Evolutionary conservation across 2,888 invertebrate genomes (phyloP).

Genomic region (Scaptomyza parva): DNA sequence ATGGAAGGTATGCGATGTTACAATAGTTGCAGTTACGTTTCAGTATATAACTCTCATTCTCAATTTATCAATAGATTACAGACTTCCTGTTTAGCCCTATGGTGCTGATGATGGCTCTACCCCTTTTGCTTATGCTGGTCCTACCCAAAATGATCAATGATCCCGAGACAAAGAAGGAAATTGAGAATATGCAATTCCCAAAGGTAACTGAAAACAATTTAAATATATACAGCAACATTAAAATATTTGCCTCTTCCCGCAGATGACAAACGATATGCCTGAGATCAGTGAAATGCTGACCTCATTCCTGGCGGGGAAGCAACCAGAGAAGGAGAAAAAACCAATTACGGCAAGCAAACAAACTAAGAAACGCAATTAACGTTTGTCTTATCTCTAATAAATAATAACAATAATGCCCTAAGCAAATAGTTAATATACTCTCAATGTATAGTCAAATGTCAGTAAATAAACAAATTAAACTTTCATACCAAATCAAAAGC

Average conservation of each 20-base stretch:
- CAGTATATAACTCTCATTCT: neutral
- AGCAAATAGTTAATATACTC: constrained; percentile 31
- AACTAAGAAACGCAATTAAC: constrained; percentile 84
- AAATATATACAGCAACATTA: neutral
- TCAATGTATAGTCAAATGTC: constrained; percentile 50
- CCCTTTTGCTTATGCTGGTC: constrained; percentile 94
- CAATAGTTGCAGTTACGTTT: neutral
- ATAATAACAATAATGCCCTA: constrained; percentile 38
- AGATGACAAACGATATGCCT: constrained; percentile 94
- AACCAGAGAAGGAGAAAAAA: constrained; percentile 84
- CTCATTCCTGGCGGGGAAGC: constrained; percentile 91
- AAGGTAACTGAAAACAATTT: constrained; percentile 68
- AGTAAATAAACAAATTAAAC: constrained; percentile 38
- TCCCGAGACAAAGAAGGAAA: constrained; percentile 97
- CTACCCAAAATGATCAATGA: constrained; percentile 99
- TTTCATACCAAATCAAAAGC: constrained; percentile 39
- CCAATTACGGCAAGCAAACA: constrained; percentile 79
- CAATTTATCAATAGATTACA: constrained; percentile 86
- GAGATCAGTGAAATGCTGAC: constrained; percentile 98
- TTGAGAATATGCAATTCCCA: constrained; percentile 92
- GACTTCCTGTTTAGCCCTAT: constrained; percentile 98
- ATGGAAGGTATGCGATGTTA: constrained; percentile 88
- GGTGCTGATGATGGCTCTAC: constrained; percentile 99
- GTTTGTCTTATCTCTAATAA: constrained; percentile 18
- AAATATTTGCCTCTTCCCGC: constrained; percentile 81